Conservation (phyloP, 2,113 vertebrate genomes). For the Pholis gunnellus region DNA sequence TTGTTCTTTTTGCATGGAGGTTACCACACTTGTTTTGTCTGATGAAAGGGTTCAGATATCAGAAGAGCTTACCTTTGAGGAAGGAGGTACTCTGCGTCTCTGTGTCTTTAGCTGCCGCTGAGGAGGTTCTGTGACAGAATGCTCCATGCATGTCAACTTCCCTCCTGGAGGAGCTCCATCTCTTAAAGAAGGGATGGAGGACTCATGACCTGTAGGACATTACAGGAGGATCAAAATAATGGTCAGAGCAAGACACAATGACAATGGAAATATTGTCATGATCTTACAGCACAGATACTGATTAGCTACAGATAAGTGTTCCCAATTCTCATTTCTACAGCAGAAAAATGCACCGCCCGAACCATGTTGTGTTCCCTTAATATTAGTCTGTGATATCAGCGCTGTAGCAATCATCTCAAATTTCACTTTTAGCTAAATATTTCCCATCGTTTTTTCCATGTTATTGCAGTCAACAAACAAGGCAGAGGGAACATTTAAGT, state of each 20-base stretch:
- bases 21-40: background rate
- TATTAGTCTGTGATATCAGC: background rate
- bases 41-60: background rate
- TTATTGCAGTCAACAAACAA: background rate
- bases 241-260: background rate
- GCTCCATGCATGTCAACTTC: constrained; percentile 85
- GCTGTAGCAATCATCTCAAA: background rate
- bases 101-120: constrained; percentile 91
- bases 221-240: constrained; percentile 8
- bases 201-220: constrained; percentile 85
- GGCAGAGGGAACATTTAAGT: background rate
- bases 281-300: background rate
- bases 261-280: background rate
- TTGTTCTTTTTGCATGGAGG: background rate
- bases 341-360: background rate
- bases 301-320: background rate
- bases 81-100: constrained; percentile 88
- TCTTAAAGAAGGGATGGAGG: constrained; percentile 82
- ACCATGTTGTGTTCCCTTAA: background rate
- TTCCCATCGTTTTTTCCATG: background rate
- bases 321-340: background rate
- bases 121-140: constrained; percentile 81
- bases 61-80: constrained; percentile 88
- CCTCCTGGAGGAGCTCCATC: constrained; percentile 76
- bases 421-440: background rate